Conservation (phyloP, 2,888 invertebrate species). For the Hoplodrina ambigua region DNA sequence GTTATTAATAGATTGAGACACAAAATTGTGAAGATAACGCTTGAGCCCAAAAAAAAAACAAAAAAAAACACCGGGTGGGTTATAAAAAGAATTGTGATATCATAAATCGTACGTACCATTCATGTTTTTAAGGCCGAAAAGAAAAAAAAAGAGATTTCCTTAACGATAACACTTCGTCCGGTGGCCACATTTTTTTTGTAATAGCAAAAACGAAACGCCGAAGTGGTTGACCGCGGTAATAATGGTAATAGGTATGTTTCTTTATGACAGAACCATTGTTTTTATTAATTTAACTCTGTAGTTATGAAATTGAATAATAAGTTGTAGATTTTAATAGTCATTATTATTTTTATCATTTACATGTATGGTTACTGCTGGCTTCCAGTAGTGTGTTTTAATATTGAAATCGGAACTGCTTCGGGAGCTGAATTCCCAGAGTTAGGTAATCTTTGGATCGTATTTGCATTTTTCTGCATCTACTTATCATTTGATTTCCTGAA, state of each 20-base stretch:
- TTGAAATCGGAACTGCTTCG: conserved; percentile 30
- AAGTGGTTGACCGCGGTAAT: conserved; percentile 67
- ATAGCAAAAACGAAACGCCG: conserved; percentile 72
- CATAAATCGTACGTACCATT: conserved; percentile 89
- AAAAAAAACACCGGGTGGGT: conserved; percentile 80
- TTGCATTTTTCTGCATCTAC: conserved; percentile 37
- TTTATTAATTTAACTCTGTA: conserved; percentile 40
- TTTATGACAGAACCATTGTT: conserved; percentile 57
- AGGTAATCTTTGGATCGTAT: conserved; percentile 33
- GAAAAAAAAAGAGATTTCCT: conserved; percentile 87
- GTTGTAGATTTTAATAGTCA: conserved; percentile 19
- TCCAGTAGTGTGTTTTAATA: conserved; percentile 26
- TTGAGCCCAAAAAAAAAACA: conserved; percentile 69
- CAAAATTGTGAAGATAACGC: conserved; percentile 86
- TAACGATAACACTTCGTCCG: conserved; percentile 86
- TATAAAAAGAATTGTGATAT: conserved; percentile 88
- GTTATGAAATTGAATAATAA: conserved; percentile 39
- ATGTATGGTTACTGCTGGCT: neutral
- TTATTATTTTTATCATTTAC: conserved; percentile 31
- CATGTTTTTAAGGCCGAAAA: conserved; percentile 82
- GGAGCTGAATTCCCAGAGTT: conserved; percentile 6
- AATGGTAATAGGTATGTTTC: conserved; percentile 62
- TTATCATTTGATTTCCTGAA: conserved; percentile 38
- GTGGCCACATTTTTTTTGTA: conserved; percentile 80
- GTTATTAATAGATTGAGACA: conserved; percentile 90